Percentiles rank a stretch among this genome's conserved stretches.
These are phyloP conservation scores for Graphium colonna DNA, from an alignment of 2,888 invertebrate species.

Conservation along the genomic window DNA sequence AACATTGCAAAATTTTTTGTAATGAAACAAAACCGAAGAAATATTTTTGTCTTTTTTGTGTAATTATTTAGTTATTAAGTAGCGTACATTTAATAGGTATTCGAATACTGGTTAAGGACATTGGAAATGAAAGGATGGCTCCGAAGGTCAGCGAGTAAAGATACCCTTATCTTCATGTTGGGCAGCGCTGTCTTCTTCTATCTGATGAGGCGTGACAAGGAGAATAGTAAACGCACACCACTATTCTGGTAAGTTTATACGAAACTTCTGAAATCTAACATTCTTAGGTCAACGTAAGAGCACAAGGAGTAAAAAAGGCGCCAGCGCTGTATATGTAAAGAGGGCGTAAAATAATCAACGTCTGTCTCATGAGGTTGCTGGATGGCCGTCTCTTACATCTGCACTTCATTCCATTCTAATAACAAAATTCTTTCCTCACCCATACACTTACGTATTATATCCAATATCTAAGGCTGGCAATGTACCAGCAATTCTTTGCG, in stretches of 20 bases:
- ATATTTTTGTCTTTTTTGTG: neutral
- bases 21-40: neutral
- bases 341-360: too few species aligned
- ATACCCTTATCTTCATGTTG: slow-evolving; percentile 70
- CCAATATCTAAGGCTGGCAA: too few species aligned
- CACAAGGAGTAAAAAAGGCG: neutral
- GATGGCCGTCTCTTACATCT: too few species aligned
- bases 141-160: slow-evolving; percentile 59
- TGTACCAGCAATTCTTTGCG: too few species aligned
- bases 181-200: slow-evolving; percentile 76
- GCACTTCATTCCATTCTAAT: too few species aligned
- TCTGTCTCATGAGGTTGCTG: too few species aligned
- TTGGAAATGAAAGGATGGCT: slow-evolving; percentile 74
- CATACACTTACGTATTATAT: too few species aligned
- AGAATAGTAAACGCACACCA: slow-evolving; percentile 63
- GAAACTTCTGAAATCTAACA: neutral
- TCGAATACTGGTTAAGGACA: slow-evolving; percentile 72
- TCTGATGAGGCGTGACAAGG: slow-evolving; percentile 66
- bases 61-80: neutral
- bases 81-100: slow-evolving; percentile 47
- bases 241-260: slow-evolving; percentile 62
- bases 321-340: too few species aligned
- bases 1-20: too few species aligned
- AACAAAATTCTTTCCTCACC: too few species aligned
- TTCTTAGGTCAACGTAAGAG: neutral